Evolutionary conservation across 2,888 invertebrate species (phyloP).

Genomic region (Athalia cordata): DNA sequence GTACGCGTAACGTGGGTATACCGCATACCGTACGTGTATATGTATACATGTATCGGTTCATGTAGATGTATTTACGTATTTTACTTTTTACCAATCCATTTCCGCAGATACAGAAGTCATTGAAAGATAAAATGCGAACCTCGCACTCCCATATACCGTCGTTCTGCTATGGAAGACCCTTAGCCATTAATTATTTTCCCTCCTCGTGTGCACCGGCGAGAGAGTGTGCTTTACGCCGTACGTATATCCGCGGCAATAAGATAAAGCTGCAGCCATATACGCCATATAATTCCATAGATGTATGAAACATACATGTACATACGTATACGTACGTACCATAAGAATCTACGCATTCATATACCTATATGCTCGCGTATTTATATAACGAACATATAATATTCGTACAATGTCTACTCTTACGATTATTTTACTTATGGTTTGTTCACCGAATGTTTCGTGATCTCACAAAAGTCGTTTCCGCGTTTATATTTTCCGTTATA

Average conservation of each 20-base stretch:
- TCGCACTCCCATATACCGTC: conserved; percentile 8
- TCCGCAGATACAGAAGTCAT: conserved; percentile 38
- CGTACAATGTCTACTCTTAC: no score
- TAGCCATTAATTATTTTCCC: conserved; percentile 47
- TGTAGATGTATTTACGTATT: neutral
- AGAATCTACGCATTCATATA: no score
- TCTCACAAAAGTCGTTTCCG: neutral
- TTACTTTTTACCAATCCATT: conserved; percentile 40
- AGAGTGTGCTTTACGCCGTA: conserved; percentile 37
- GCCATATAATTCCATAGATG: conserved; percentile 49
- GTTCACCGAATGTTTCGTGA: no score
- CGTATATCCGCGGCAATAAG: conserved; percentile 46
- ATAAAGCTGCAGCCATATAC: conserved; percentile 49
- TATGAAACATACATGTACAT: conserved; percentile 43
- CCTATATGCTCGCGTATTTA: no score
- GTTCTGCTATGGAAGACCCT: neutral
- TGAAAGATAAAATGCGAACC: conserved; percentile 39
- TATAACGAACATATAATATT: no score
- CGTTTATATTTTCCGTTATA: conserved; percentile 12
- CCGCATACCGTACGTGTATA: no score
- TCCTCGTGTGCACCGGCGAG: conserved; percentile 26
- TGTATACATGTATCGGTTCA: no score
- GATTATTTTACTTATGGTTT: no score
- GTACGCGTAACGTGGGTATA: no score
- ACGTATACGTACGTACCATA: conserved; percentile 28